phyloP scores from a whole-genome alignment of 2,797 vertebrate species.

The Falco rusticolus region DNA sequence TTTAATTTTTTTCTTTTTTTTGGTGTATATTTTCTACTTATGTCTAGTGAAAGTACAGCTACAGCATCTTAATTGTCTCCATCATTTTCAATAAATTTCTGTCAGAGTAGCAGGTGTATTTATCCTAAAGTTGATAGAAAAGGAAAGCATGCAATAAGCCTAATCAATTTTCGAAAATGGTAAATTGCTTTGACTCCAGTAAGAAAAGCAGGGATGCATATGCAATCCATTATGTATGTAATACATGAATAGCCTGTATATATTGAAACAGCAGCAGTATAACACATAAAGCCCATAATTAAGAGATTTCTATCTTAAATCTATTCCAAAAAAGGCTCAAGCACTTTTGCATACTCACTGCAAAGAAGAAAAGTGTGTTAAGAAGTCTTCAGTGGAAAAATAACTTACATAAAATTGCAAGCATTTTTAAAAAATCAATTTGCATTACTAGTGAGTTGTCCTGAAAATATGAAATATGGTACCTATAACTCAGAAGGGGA shows the following conservation, averaged over 20 bases:
- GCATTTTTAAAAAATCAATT: not conserved
- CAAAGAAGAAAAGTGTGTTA: not conserved
- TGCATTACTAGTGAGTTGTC: not conserved
- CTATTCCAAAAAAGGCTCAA: not conserved
- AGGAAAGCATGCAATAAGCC: not conserved
- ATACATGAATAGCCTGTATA: not conserved
- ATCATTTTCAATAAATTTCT: not conserved
- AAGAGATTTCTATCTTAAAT: not conserved
- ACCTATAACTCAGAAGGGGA: not conserved
- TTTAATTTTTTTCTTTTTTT: not conserved
- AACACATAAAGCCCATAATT: not conserved
- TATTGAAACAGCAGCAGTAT: not conserved
- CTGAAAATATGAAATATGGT: not conserved
- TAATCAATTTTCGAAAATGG: not conserved
- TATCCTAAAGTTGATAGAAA: not conserved
- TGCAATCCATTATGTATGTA: not conserved
- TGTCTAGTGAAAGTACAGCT: not conserved
- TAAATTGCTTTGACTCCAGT: not conserved
- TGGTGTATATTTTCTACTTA: not conserved
- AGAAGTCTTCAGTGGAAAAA: not conserved
- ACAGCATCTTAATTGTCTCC: not conserved
- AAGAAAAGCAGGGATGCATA: not conserved
- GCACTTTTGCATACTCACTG: not conserved
- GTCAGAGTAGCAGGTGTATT: not conserved
- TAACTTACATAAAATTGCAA: not conserved